Base-by-base conservation (phyloP, 2,888 invertebrate species). In the Ophioninae sp. region DNA sequence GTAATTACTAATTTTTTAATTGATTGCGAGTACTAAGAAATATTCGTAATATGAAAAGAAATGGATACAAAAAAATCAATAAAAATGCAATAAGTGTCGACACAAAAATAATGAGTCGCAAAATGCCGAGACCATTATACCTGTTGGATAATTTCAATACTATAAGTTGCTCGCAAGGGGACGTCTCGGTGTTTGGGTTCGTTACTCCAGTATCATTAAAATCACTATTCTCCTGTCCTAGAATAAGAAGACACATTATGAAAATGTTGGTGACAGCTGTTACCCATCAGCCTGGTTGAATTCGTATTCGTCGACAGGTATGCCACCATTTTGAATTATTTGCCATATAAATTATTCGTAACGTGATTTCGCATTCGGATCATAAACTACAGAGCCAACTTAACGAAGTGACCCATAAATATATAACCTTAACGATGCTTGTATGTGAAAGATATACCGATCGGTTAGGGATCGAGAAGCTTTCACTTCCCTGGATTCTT, bases 361-460 rank as follows among this genome's bases (percentile, higher is more conserved):
- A 39, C 37, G 57, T 70, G 10, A 1, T 1, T 39, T 57, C 39
- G 8, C 17, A 37, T 8, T 20, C 20, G 61, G 23, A n/a, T 44
- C 30, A 62, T 44, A 44, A 74, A 74, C 10, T 23, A 30, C 39
- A 44, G 50, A 61, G 30, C 62, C 23, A n/a, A 50, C 50, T 6
- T 64, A 64, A 74, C 64, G 64, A 50, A 74, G 64, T 50, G 61
- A 30, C 21, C 17, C 21, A 37, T 50, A 50, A 74, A 74, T 64
- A 74, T 30, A 64, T 50, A 64, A 44, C 30, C 30, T 73, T 44
- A 59, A 73, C 50, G 73, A 73, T 17, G 39, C 41, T 41, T 41
- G 21, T 50, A 21, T 39, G 30, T 5, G 57, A 64, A 73, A 83
- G 74, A 81, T 77, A 78, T 75, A 75, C 65, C 81, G 81, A 78